phyloP scores from a whole-genome alignment of 2,888 invertebrate genomes.

The Meganola albula region DNA sequence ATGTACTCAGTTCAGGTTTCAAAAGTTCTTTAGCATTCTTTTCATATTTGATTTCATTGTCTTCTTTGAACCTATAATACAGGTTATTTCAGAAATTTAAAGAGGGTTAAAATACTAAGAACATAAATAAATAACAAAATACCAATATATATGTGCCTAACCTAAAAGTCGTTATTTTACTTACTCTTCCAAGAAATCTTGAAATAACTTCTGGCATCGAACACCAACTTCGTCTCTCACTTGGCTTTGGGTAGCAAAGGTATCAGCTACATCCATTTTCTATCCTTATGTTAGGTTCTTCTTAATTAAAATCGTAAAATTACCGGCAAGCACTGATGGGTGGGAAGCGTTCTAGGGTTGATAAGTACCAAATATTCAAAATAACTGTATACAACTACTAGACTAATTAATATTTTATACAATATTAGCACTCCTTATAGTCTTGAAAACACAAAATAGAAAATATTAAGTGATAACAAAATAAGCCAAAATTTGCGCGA shows the following conservation, averaged over 20 bases:
- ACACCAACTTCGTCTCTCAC: conserved; percentile 95
- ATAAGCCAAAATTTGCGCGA: conserved; percentile 12
- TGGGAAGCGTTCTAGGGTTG: too few species aligned
- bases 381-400: too few species aligned
- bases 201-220: conserved; percentile 96
- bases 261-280: conserved; percentile 86
- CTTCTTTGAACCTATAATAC: conserved; percentile 84
- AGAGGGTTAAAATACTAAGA: not conserved
- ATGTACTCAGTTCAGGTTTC: conserved; percentile 93
- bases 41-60: conserved; percentile 91
- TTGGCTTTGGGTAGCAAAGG: conserved; percentile 83
- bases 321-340: too few species aligned
- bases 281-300: too few species aligned
- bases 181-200: conserved; percentile 97
- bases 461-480: not conserved
- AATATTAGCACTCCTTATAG: too few species aligned
- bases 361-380: too few species aligned
- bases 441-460: not conserved
- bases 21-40: conserved; percentile 88
- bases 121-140: not conserved
- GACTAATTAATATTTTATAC: too few species aligned
- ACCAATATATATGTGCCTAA: not conserved
- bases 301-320: too few species aligned
- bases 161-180: conserved; percentile 40
- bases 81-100: not conserved